Conservation (phyloP, 2,888 invertebrate species). For the Arctia plantaginis region DNA sequence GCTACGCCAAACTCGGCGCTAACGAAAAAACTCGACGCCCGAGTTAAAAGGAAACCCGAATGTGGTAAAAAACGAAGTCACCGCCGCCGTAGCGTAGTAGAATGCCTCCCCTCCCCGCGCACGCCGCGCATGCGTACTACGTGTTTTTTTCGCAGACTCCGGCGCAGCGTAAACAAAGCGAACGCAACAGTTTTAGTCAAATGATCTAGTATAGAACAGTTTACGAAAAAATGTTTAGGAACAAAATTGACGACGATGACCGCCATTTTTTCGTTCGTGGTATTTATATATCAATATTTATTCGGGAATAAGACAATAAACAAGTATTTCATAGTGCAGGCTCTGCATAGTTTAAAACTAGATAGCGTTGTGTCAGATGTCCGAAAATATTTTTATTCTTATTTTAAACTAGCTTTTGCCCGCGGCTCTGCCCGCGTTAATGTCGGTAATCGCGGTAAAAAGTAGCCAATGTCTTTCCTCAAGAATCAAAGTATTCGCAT, state of each 20-base stretch:
- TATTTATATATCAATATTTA: no score
- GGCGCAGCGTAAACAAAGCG: slow-evolving; percentile 47
- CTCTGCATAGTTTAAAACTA: no score
- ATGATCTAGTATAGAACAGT: slow-evolving; percentile 38
- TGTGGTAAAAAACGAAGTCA: slow-evolving; percentile 69
- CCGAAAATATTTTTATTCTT: no score
- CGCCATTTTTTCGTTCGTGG: background rate
- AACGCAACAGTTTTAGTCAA: slow-evolving; percentile 65
- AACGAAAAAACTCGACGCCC: slow-evolving; percentile 77
- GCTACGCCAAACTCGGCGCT: slow-evolving; percentile 79
- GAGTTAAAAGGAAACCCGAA: slow-evolving; percentile 79
- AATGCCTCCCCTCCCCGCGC: slow-evolving; percentile 56
- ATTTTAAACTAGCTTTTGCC: no score
- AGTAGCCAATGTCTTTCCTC: no score
- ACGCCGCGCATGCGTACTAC: slow-evolving; percentile 72
- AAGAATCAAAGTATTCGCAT: no score
- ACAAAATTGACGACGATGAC: background rate
- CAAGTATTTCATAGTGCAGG: no score
- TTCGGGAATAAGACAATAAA: no score
- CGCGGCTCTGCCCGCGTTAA: no score
- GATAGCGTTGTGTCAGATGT: no score
- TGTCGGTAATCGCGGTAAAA: no score
- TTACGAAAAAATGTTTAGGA: slow-evolving; percentile 12
- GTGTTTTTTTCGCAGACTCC: slow-evolving; percentile 66
- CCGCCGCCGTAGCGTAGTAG: slow-evolving; percentile 75